phyloP scores from a whole-genome alignment of 2,113 vertebrate species.

The Machaerirhynchus nigripectus region DNA sequence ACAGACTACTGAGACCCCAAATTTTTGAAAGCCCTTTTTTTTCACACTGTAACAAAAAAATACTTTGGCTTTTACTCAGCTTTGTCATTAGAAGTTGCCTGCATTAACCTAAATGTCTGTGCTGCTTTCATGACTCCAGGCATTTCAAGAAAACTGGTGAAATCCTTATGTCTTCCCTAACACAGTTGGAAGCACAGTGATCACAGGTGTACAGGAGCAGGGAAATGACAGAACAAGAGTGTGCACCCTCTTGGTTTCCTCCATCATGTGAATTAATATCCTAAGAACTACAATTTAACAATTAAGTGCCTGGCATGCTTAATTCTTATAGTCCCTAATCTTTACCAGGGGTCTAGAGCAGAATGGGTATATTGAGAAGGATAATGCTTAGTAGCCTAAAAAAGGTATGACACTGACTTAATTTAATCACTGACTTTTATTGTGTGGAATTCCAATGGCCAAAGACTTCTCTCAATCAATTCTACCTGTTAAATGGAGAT shows the following conservation, averaged over 20 bases:
- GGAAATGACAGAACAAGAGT: not conserved
- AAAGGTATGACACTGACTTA: not conserved
- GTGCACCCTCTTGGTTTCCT: not conserved
- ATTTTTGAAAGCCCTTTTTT: not conserved
- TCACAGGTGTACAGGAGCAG: not conserved
- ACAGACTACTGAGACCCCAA: not conserved
- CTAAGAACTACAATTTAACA: not conserved
- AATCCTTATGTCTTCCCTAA: not conserved
- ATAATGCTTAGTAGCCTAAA: not conserved
- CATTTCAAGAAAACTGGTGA: not conserved
- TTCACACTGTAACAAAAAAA: not conserved
- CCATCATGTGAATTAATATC: not conserved
- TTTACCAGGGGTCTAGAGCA: not conserved
- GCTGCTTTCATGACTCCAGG: not conserved
- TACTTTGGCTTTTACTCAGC: not conserved
- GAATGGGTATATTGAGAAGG: not conserved
- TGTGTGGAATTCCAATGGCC: not conserved
- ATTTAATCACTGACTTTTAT: not conserved
- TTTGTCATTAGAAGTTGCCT: not conserved
- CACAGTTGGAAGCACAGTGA: not conserved
- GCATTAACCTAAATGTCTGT: not conserved
- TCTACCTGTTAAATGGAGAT: not conserved
- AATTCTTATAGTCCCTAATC: not conserved
- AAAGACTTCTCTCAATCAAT: not conserved
- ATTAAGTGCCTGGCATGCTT: not conserved